Conservation (phyloP, 2,113 vertebrate genomes). For the Gymnobelideus leadbeateri region DNA sequence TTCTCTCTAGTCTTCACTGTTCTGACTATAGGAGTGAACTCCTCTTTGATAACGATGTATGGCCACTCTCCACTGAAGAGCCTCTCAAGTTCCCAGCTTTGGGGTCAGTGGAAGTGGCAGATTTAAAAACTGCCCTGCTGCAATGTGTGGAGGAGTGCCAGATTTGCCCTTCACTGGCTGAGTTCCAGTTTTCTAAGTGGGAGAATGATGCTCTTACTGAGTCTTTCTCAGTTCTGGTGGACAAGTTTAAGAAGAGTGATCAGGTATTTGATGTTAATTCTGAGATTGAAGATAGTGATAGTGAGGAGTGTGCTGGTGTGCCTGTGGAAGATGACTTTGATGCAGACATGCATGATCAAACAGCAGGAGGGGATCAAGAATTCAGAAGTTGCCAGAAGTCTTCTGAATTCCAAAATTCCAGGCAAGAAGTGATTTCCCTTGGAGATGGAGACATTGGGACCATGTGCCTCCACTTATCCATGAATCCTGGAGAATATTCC, state of each 20-base stretch:
- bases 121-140: slow-evolving; percentile 81
- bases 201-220: slow-evolving; percentile 86
- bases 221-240: slow-evolving; percentile 91
- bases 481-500: slow-evolving; percentile 95
- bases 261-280: slow-evolving; percentile 91
- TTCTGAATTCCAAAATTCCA: slow-evolving; percentile 53
- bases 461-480: slow-evolving; percentile 93
- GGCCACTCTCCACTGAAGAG: slow-evolving; percentile 86
- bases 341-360: slow-evolving; percentile 82
- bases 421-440: slow-evolving; percentile 86
- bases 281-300: slow-evolving; percentile 79
- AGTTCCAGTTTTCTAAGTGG: slow-evolving; percentile 93
- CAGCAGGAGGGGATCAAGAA: slow-evolving; percentile 41
- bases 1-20: slow-evolving; percentile 89
- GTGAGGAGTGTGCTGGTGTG: slow-evolving; percentile 74
- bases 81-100: slow-evolving; percentile 76
- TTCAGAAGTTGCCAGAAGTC: slow-evolving; percentile 66
- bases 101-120: slow-evolving; percentile 66
- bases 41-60: slow-evolving; percentile 87
- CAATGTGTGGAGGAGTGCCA: slow-evolving; percentile 85
- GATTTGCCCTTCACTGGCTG: slow-evolving; percentile 93
- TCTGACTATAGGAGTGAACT: slow-evolving; percentile 88
- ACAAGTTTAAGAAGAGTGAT: slow-evolving; percentile 91
- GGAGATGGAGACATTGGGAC: slow-evolving; percentile 88
- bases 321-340: slow-evolving; percentile 84